These are phyloP conservation scores for Bombus sylvicola DNA, from an alignment of 1,140 invertebrate species.

Conservation along the genomic window DNA sequence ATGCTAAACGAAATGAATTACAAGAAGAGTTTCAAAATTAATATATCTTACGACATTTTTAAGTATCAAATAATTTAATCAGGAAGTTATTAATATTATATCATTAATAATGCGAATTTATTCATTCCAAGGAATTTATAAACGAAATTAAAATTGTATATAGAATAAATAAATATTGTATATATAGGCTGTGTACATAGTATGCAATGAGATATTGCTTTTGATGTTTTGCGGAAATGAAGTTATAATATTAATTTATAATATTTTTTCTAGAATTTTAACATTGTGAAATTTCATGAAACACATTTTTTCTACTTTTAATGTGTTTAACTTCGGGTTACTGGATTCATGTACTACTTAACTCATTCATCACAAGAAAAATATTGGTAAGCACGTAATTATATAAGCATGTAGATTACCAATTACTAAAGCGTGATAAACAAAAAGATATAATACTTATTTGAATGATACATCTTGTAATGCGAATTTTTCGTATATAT, in stretches of 20 bases:
- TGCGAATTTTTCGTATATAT: constrained; percentile 12
- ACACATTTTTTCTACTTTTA: constrained; percentile 23
- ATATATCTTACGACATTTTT: constrained; percentile 50
- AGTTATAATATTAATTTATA: constrained; percentile 25
- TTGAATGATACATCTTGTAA: background rate
- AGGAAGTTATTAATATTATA: constrained; percentile 8
- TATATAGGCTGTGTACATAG: constrained; percentile 66
- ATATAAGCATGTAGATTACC: constrained; percentile 14
- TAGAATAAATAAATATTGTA: constrained; percentile 47
- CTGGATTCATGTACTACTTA: constrained; percentile 12
- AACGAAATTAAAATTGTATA: constrained; percentile 55
- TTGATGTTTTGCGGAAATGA: constrained; percentile 26
- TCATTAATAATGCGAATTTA: constrained; percentile 4
- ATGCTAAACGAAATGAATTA: constrained; percentile 35
- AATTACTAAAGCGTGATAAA: constrained; percentile 5
- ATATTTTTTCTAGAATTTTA: constrained; percentile 37
- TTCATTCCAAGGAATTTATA: constrained; percentile 32
- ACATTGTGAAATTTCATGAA: background rate
- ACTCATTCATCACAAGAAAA: background rate
- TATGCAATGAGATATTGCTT: constrained; percentile 40
- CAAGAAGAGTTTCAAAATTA: constrained; percentile 21
- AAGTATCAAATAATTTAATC: constrained; percentile 38
- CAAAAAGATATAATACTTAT: background rate
- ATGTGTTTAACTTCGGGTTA: background rate
- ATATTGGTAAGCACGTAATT: background rate